Conservation (phyloP, 2,113 vertebrate species). For the Papio anubis region DNA sequence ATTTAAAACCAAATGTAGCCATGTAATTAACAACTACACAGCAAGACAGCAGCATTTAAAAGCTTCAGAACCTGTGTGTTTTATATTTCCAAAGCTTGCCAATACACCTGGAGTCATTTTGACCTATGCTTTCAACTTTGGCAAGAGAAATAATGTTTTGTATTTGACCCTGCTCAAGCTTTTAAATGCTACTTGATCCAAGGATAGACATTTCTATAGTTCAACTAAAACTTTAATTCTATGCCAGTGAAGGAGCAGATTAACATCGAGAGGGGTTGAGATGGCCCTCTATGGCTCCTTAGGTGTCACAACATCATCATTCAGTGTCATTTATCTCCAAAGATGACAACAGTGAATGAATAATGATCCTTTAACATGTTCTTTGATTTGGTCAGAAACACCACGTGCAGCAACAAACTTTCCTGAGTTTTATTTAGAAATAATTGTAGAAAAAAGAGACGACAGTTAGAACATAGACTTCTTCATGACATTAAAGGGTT, state of each 20-base stretch:
- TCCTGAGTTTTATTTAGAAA: constrained; percentile 31
- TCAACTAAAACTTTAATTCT: constrained; percentile 43
- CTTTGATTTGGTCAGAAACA: constrained; percentile 28
- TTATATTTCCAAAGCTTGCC: constrained; percentile 23
- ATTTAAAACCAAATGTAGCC: constrained; percentile 52
- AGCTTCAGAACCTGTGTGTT: neutral
- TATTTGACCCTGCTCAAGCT: constrained; percentile 18
- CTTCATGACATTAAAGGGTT: constrained; percentile 40
- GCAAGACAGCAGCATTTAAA: constrained; percentile 33
- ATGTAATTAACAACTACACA: constrained; percentile 33
- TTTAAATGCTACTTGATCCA: constrained; percentile 38
- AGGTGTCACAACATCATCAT: neutral
- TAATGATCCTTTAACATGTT: constrained; percentile 36
- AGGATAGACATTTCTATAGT: neutral
- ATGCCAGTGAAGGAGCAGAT: constrained; percentile 38
- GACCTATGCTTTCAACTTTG: constrained; percentile 50
- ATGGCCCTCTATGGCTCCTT: neutral
- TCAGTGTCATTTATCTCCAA: constrained; percentile 40
- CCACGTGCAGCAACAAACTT: constrained; percentile 14
- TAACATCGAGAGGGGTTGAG: neutral
- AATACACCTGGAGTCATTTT: constrained; percentile 44
- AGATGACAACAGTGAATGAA: neutral
- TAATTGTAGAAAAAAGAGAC: neutral
- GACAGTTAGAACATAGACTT: constrained; percentile 1
- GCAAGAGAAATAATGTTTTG: constrained; percentile 49